A percentile compares a stretch with the other conserved stretches of the same genome.
Evolutionary conservation across 2,113 vertebrate genomes (phyloP).

Genomic region (Columba livia): DNA sequence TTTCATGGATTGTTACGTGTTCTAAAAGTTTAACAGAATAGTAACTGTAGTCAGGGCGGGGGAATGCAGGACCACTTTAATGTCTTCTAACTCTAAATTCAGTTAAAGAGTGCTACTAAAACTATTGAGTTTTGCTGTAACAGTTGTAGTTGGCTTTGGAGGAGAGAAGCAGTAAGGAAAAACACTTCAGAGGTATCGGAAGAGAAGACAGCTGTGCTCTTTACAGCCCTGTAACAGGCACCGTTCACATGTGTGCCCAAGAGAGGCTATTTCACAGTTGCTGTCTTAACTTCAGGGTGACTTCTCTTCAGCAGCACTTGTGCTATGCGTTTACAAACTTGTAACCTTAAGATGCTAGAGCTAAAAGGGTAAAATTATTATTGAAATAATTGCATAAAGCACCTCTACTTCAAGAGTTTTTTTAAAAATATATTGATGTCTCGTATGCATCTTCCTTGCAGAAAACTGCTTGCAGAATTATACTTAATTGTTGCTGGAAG

Average conservation of each 20-base stretch:
- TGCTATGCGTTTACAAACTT: background rate
- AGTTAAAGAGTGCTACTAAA: background rate
- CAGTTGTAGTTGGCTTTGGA: background rate
- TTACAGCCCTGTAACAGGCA: background rate
- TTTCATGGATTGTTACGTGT: background rate
- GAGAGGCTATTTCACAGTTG: background rate
- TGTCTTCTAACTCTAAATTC: background rate
- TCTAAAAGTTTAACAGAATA: background rate
- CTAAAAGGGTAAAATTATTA: background rate
- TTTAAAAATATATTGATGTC: background rate
- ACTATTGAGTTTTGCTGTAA: background rate
- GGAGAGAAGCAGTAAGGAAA: background rate
- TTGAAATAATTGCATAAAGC: background rate
- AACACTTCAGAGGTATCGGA: background rate
- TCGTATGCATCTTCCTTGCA: rapidly evolving
- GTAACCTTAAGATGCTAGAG: background rate
- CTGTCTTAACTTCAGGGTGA: background rate
- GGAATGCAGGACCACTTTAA: background rate
- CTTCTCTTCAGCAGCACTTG: background rate
- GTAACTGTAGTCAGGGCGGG: rapidly evolving
- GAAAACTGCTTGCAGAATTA: background rate
- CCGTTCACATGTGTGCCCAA: background rate
- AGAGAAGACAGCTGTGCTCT: background rate
- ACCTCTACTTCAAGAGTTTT: rapidly evolving
- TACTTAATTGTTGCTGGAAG: background rate